Evolutionary conservation across 2,888 invertebrate genomes (phyloP).

Genomic region (Agrochola lychnidis): DNA sequence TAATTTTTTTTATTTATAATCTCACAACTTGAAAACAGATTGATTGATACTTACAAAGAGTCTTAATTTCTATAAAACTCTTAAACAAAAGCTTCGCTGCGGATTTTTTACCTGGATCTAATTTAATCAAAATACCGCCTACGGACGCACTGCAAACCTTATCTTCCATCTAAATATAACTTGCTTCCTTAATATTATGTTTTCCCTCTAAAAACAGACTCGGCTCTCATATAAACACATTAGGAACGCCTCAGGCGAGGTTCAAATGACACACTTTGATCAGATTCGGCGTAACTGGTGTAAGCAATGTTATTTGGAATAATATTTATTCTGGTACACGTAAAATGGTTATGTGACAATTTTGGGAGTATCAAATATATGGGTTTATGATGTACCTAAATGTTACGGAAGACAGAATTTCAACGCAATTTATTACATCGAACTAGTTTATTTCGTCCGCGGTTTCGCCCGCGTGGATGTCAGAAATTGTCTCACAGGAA

Average conservation of each 20-base stretch:
- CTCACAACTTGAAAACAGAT: not conserved
- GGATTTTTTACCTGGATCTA: not conserved
- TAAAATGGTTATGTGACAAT: conserved; percentile 23
- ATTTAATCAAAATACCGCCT: not conserved
- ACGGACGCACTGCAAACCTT: not conserved
- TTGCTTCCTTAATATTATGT: conserved; percentile 25
- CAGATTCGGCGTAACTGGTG: conserved; percentile 33
- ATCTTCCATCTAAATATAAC: conserved; percentile 2
- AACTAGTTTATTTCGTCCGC: not conserved
- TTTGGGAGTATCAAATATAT: conserved; percentile 2
- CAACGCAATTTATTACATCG: not conserved
- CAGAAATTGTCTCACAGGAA: not conserved
- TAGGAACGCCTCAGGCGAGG: conserved; percentile 41
- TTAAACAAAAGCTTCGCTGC: not conserved
- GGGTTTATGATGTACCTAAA: conserved; percentile 1
- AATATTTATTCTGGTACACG: conserved; percentile 37
- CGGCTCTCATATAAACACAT: conserved; percentile 42
- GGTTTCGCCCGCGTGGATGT: not conserved
- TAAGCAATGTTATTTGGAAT: conserved; percentile 35
- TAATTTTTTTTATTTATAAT: too few relatives aligned
- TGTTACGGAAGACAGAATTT: not conserved
- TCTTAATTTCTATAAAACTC: not conserved
- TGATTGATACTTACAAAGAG: not conserved
- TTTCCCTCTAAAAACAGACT: conserved; percentile 26
- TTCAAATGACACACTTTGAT: conserved; percentile 57